Evolutionary conservation across 2,113 vertebrate genomes (phyloP).

Genomic region (Perccottus glenii): DNA sequence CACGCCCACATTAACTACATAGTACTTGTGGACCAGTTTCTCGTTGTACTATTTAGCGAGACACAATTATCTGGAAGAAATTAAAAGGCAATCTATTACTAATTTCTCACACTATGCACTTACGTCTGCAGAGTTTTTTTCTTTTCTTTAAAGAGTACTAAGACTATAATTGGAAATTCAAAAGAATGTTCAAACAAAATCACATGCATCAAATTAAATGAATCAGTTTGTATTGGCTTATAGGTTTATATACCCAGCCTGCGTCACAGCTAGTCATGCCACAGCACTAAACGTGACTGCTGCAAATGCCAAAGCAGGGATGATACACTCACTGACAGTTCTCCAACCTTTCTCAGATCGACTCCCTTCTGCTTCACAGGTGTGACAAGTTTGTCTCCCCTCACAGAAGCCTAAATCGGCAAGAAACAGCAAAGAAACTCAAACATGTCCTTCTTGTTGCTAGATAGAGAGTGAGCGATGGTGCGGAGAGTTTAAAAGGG

Average conservation of each 20-base stretch:
- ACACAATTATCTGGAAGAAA: too few relatives aligned
- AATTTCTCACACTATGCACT: too few relatives aligned
- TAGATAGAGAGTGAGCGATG: slow-evolving; percentile 35
- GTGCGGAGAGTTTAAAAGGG: slow-evolving; percentile 68
- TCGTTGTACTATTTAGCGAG: too few relatives aligned
- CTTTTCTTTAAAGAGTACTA: not conserved
- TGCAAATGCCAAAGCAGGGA: not conserved
- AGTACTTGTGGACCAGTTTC: too few relatives aligned
- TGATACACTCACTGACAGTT: too few relatives aligned
- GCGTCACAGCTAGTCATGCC: not conserved
- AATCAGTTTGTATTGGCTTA: not conserved
- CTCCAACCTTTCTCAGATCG: not conserved
- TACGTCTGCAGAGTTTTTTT: too few relatives aligned
- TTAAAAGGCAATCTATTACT: too few relatives aligned
- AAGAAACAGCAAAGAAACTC: slow-evolving; percentile 35
- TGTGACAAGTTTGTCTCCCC: not conserved
- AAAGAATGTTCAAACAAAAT: not conserved
- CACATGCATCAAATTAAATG: not conserved
- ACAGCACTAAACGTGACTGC: not conserved
- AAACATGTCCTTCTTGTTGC: slow-evolving; percentile 55
- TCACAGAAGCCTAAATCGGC: not conserved
- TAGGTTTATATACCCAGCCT: not conserved
- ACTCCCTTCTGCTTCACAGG: slow-evolving; percentile 5
- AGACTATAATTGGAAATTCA: not conserved
- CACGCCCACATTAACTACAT: too few relatives aligned